These are phyloP conservation scores for Hirudinaria manillensis DNA, from an alignment of 2,888 invertebrate genomes.

Conservation along the genomic window DNA sequence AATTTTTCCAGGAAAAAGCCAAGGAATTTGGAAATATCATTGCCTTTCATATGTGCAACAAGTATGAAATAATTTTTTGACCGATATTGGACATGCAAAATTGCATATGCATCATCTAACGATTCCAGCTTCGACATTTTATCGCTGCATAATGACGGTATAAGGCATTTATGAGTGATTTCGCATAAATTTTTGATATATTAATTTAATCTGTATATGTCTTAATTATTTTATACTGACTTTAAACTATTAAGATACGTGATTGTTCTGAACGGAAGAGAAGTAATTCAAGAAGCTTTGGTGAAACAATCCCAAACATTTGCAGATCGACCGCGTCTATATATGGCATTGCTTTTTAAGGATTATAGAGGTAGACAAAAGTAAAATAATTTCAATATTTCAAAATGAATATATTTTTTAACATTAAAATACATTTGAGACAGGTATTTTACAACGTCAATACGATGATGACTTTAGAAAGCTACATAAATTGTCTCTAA, in stretches of 20 bases:
- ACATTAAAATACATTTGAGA: no score
- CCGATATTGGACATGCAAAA: background rate
- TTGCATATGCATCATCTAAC: no score
- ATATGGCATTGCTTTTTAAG: background rate
- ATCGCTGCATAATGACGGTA: no score
- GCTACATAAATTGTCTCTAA: constrained; percentile 23
- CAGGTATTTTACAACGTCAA: constrained; percentile 21
- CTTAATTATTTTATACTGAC: background rate
- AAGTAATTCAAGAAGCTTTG: constrained; percentile 10
- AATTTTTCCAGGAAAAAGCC: background rate
- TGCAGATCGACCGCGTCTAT: background rate
- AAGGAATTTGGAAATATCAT: background rate
- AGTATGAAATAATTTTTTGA: background rate
- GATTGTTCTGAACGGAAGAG: background rate
- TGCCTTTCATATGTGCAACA: background rate
- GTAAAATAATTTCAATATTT: no score
- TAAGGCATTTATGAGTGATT: no score
- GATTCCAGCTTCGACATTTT: no score
- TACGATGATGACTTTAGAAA: constrained; percentile 25
- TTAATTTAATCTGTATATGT: no score
- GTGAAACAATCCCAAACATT: background rate
- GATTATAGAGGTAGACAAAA: no score
- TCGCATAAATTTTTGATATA: no score
- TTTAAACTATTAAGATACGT: background rate
- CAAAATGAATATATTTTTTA: no score